phyloP scores from a whole-genome alignment of 2,888 invertebrate species.

The Diarsia dahlii region DNA sequence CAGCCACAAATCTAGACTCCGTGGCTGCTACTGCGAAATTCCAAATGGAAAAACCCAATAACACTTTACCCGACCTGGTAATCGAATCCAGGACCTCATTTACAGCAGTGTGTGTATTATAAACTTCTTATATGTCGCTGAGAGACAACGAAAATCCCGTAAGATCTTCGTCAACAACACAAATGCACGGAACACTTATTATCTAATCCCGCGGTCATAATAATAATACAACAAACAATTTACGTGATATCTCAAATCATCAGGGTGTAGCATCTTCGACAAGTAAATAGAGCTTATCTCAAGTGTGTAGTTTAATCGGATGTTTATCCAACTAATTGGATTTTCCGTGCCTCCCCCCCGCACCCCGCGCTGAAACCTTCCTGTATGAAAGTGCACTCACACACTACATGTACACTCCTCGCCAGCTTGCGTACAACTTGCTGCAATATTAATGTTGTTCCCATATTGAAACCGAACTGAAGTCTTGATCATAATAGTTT shows the following conservation, averaged over 20 bases:
- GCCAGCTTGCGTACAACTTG: conserved; percentile 72
- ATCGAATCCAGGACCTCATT: too few species aligned
- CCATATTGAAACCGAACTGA: conserved; percentile 65
- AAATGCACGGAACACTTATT: conserved; percentile 32
- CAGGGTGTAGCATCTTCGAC: conserved; percentile 74
- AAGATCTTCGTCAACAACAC: conserved; percentile 8
- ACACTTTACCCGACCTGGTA: too few species aligned
- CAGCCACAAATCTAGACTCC: too few species aligned
- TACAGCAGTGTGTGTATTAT: neutral
- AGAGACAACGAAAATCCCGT: neutral
- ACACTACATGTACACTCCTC: conserved; percentile 61
- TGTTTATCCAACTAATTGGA: conserved; percentile 87
- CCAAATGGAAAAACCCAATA: too few species aligned
- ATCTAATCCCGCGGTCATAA: conserved; percentile 57
- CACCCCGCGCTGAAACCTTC: conserved; percentile 63
- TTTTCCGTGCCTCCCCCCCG: conserved; percentile 73
- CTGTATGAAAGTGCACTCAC: conserved; percentile 76
- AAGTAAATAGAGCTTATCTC: conserved; percentile 81
- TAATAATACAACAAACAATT: conserved; percentile 68
- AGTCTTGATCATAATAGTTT: conserved; percentile 65
- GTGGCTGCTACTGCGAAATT: too few species aligned
- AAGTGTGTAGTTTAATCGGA: conserved; percentile 80
- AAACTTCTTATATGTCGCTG: neutral
- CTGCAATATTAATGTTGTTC: conserved; percentile 77
- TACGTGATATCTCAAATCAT: conserved; percentile 73